Evolutionary conservation across 2,797 vertebrate species (phyloP).

Genomic region (Trachops cirrhosus): DNA sequence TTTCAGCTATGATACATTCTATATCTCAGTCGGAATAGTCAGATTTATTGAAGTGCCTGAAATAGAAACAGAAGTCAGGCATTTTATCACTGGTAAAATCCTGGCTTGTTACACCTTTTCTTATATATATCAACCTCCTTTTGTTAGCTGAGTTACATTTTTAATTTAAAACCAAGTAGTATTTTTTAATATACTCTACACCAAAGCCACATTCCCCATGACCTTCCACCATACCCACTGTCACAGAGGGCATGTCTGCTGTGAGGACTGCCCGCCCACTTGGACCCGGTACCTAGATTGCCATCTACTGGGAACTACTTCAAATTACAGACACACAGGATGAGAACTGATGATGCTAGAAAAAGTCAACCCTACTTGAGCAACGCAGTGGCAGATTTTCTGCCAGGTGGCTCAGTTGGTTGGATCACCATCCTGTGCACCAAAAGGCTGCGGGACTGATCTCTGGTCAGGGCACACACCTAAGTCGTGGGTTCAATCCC

Average conservation of each 20-base stretch:
- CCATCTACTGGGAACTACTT: slow-evolving; percentile 28
- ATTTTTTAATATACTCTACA: not conserved
- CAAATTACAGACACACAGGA: not conserved
- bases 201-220: not conserved
- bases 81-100: not conserved
- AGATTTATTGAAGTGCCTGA: not conserved
- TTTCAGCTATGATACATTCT: not conserved
- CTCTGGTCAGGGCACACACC: not conserved
- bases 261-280: not conserved
- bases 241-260: not conserved
- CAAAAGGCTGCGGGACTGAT: not conserved
- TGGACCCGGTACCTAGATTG: not conserved
- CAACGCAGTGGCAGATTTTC: not conserved
- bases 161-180: not conserved
- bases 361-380: not conserved
- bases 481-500: too few species aligned
- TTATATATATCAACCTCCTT: not conserved
- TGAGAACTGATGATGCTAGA: not conserved
- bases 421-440: not conserved
- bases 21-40: not conserved
- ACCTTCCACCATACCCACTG: not conserved
- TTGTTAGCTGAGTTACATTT: not conserved
- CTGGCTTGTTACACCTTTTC: not conserved
- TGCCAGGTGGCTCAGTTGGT: not conserved
- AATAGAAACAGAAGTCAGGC: not conserved